Evolutionary conservation across 2,888 invertebrate genomes (phyloP).

Genomic region (Pristionchus mayeri): DNA sequence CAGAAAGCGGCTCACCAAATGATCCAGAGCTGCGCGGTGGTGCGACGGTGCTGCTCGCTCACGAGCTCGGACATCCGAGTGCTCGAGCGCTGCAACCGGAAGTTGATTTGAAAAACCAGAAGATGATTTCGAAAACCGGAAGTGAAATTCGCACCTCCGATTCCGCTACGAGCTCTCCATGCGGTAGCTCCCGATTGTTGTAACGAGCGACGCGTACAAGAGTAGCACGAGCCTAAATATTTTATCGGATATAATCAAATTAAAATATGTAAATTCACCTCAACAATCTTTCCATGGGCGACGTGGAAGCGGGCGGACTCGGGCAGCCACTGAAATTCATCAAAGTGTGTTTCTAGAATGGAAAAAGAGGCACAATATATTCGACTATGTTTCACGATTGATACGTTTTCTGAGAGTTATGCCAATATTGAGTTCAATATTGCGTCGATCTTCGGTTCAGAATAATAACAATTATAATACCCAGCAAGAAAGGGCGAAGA

Average conservation of each 20-base stretch:
- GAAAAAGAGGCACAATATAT: not conserved
- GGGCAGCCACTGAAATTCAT: conserved; percentile 88
- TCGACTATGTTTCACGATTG: not conserved
- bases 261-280: not conserved
- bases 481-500: conserved; percentile 80
- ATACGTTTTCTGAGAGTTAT: not conserved
- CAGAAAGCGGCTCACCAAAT: conserved; percentile 35
- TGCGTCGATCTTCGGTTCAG: too few species aligned
- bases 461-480: conserved; percentile 8
- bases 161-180: conserved; percentile 84
- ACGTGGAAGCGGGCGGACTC: conserved; percentile 92
- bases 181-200: conserved; percentile 89
- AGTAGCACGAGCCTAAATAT: conserved; percentile 83
- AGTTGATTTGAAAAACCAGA: not conserved
- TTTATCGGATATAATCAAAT: too few species aligned
- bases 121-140: not conserved
- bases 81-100: not conserved
- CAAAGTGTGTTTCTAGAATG: not conserved
- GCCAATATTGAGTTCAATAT: too few species aligned
- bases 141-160: not conserved
- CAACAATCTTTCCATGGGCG: conserved; percentile 83
- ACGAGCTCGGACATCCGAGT: conserved; percentile 2
- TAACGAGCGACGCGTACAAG: conserved; percentile 89
- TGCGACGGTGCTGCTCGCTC: not conserved
- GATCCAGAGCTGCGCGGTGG: conserved; percentile 31